Conservation (phyloP, 2,888 invertebrate genomes). For the Callimorpha dominula region DNA sequence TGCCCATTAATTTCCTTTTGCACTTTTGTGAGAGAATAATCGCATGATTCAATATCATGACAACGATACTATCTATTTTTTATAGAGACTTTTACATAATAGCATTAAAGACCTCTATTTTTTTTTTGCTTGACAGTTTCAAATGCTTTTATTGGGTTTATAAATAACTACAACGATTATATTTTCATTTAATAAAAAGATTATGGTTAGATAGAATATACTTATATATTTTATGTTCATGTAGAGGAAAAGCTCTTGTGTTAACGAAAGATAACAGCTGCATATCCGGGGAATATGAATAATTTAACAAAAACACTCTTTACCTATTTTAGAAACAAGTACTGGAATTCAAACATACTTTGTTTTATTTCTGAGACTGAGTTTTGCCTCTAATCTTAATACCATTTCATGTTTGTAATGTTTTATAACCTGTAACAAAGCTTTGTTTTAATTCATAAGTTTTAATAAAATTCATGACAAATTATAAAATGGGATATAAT, state of each 20-base stretch:
- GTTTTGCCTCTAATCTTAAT: neutral
- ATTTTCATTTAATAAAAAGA: constrained; percentile 5
- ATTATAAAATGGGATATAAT: neutral
- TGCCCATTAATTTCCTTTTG: constrained; percentile 75
- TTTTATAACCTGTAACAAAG: neutral
- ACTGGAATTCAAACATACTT: neutral
- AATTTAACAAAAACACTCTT: neutral
- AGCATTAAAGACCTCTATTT: constrained; percentile 59
- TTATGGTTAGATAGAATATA: neutral
- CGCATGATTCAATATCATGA: constrained; percentile 70
- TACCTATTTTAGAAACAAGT: neutral
- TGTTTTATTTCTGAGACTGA: neutral
- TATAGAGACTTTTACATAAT: constrained; percentile 75
- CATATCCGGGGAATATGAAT: neutral
- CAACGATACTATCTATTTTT: constrained; percentile 68
- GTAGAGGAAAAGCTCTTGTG: neutral
- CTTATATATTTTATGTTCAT: neutral
- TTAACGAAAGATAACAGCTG: neutral
- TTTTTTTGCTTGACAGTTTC: constrained; percentile 25
- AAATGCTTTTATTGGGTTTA: constrained; percentile 26
- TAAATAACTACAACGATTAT: neutral
- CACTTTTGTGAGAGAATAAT: constrained; percentile 72
- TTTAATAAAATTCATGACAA: neutral
- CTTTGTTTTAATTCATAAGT: neutral
- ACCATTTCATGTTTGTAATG: neutral